phyloP scores from a whole-genome alignment of 2,888 invertebrate species.

The Ophion costatus region DNA sequence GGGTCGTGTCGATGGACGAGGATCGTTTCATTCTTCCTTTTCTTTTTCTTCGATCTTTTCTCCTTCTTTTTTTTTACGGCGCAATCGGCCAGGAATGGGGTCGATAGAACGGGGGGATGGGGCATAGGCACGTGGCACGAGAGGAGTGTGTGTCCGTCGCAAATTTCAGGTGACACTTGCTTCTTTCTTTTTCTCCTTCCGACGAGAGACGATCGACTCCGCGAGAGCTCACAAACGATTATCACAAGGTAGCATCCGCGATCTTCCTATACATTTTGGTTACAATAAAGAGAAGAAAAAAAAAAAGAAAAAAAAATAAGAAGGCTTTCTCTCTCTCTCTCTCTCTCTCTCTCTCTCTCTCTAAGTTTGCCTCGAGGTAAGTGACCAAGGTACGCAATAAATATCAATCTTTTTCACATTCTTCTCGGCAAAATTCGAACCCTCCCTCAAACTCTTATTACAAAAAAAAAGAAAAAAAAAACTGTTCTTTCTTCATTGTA shows the following conservation, averaged over 20 bases:
- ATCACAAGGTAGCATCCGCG: conserved; percentile 72
- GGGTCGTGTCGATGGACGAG: conserved; percentile 68
- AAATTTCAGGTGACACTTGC: conserved; percentile 28
- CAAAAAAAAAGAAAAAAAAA: conserved; percentile 20
- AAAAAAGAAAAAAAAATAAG: conserved; percentile 43
- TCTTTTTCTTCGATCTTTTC: conserved; percentile 1
- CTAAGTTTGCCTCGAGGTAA: background rate
- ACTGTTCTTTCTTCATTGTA: conserved; percentile 39
- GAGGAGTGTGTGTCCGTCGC: conserved; percentile 52
- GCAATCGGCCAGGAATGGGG: conserved; percentile 61
- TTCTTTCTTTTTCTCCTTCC: conserved; percentile 24
- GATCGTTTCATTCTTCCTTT: conserved; percentile 32
- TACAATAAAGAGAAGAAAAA: conserved; percentile 43
- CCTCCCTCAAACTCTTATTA: conserved; percentile 38
- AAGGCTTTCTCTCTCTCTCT: conserved; percentile 16
- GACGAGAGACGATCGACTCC: conserved; percentile 41
- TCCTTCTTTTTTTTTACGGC: conserved; percentile 43
- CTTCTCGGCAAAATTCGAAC: conserved; percentile 27
- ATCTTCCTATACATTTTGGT: conserved; percentile 60
- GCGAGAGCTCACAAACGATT: conserved; percentile 59
- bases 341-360: no score
- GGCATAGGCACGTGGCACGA: conserved; percentile 51
- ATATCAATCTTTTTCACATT: conserved; percentile 8
- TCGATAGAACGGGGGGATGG: conserved; percentile 41
- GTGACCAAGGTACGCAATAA: no score